Percentiles rank a stretch among this genome's conserved stretches.
phyloP scores from a whole-genome alignment of 2,888 invertebrate species.

The Spodoptera picta region DNA sequence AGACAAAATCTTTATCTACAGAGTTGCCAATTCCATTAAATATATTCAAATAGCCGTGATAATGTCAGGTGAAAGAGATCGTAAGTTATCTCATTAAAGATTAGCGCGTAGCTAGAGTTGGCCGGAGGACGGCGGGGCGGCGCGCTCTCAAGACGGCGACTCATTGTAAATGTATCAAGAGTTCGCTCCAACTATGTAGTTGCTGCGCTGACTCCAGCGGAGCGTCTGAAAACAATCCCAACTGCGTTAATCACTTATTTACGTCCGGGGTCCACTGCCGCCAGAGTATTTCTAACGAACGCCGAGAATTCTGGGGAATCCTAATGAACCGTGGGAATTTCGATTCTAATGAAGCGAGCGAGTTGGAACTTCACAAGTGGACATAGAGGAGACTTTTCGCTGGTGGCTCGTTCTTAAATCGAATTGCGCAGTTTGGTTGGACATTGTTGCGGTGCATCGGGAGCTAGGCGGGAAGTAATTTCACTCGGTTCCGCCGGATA shows the following conservation, averaged over 20 bases:
- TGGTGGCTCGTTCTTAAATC: constrained; percentile 70
- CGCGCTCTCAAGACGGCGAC: constrained; percentile 57
- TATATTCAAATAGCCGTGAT: constrained; percentile 42
- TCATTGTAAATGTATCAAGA: constrained; percentile 86
- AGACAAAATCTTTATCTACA: constrained; percentile 36
- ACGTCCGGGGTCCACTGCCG: constrained; percentile 81
- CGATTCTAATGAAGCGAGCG: constrained; percentile 82
- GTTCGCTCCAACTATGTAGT: constrained; percentile 71
- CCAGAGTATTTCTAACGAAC: constrained; percentile 85
- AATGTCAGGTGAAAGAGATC: constrained; percentile 55
- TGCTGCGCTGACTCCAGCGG: constrained; percentile 67
- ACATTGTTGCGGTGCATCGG: constrained; percentile 78
- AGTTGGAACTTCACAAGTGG: constrained; percentile 65
- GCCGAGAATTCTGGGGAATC: constrained; percentile 81
- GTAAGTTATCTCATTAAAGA: constrained; percentile 75
- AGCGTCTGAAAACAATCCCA: constrained; percentile 85
- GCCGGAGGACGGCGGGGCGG: constrained; percentile 34
- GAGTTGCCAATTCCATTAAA: constrained; percentile 20
- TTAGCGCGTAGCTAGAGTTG: constrained; percentile 63
- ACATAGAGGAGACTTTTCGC: constrained; percentile 64
- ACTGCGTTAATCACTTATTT: constrained; percentile 89
- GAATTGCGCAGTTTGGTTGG: constrained; percentile 72
- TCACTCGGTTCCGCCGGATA: constrained; percentile 82
- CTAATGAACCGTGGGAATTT: constrained; percentile 88
- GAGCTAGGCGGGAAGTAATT: constrained; percentile 81